These are phyloP conservation scores for Porites divaricata DNA, from an alignment of 92 coral and sea anemone species.

Conservation along the genomic window DNA sequence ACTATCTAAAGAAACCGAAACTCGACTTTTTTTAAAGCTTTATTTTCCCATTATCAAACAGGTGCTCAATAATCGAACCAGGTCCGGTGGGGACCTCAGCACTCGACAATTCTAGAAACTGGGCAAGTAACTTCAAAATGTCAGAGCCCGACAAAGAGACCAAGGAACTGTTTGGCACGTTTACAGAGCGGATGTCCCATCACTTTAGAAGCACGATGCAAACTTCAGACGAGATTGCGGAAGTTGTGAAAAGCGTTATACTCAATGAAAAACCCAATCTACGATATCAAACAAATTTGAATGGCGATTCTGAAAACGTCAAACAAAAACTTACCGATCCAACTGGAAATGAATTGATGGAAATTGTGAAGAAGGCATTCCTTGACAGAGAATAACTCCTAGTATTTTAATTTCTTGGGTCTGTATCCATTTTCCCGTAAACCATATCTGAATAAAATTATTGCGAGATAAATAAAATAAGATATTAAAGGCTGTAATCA, in stretches of 20 bases:
- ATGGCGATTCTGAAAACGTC: background rate
- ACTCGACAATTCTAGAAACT: background rate
- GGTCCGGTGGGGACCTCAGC: constrained; percentile 69
- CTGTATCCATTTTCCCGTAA: no score
- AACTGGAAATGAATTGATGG: background rate
- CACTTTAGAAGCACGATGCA: background rate
- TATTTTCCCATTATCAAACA: background rate
- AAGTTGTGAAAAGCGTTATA: constrained; percentile 62
- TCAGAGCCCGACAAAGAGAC: constrained; percentile 14
- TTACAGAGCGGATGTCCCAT: background rate
- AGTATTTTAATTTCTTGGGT: background rate
- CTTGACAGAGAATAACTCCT: background rate
- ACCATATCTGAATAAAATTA: no score
- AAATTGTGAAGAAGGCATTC: background rate
- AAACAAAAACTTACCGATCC: background rate
- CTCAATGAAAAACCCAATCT: constrained; percentile 66
- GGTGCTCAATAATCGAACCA: constrained; percentile 63
- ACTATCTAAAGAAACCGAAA: no score
- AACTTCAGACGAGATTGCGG: constrained; percentile 50
- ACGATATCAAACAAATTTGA: constrained; percentile 65
- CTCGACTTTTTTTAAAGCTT: background rate
- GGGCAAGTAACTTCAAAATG: background rate
- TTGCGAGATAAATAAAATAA: no score
- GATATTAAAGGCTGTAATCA: no score
- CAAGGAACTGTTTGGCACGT: constrained; percentile 7